Evolutionary conservation across 2,113 vertebrate species (phyloP).

Genomic region (Cephalopholis sonnerati): DNA sequence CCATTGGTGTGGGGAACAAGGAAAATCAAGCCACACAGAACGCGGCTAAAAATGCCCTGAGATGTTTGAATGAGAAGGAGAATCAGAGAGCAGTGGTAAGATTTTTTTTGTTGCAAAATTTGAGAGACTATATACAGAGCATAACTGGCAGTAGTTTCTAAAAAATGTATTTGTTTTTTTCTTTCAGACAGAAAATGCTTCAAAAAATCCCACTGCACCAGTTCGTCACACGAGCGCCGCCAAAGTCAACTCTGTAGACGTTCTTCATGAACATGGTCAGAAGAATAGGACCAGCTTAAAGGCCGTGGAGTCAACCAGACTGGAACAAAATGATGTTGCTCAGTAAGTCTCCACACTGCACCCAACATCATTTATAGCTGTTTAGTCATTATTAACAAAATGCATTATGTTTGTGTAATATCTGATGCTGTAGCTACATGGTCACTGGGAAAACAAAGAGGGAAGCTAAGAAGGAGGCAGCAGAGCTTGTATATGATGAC

Average conservation of each 20-base stretch:
- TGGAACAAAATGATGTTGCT: constrained; percentile 51
- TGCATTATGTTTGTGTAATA: not conserved
- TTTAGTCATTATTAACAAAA: not conserved
- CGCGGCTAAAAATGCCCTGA: constrained; percentile 77
- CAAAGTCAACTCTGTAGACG: accelerated
- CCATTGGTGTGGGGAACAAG: constrained; percentile 56
- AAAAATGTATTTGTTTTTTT: not conserved
- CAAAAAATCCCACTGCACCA: not conserved
- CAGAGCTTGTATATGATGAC: constrained; percentile 63
- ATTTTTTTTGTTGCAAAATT: not conserved
- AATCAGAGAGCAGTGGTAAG: constrained; percentile 19
- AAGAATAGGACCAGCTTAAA: not conserved
- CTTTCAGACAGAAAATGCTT: not conserved
- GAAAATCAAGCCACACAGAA: constrained; percentile 79
- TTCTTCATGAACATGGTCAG: not conserved
- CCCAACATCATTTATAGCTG: not conserved
- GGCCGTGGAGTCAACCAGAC: accelerated
- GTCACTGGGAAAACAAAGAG: constrained; percentile 70
- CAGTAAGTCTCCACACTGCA: constrained; percentile 53
- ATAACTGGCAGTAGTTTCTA: not conserved
- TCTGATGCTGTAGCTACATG: not conserved
- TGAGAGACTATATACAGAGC: not conserved
- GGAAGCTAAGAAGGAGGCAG: constrained; percentile 81
- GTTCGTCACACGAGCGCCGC: not conserved
- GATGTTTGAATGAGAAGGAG: constrained; percentile 1